Evolutionary conservation across 2,797 vertebrate species (phyloP).

Genomic region (Anguilla marmorata): DNA sequence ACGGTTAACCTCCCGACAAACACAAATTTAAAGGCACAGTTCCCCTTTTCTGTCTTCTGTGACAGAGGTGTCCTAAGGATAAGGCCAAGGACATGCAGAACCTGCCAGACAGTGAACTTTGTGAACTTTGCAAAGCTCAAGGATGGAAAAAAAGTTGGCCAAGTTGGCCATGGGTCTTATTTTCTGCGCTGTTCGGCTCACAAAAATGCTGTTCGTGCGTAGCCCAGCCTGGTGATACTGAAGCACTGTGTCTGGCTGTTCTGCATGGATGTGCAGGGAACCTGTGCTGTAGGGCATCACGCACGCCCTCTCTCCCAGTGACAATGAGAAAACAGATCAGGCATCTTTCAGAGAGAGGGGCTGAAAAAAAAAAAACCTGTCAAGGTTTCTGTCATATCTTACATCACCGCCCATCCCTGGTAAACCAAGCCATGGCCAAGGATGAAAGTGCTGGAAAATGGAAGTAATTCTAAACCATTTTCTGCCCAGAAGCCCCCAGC

Average conservation of each 20-base stretch:
- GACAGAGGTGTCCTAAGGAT: background rate
- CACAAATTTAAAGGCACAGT: conserved; percentile 27
- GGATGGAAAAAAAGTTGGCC: background rate
- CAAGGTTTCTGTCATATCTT: conserved; percentile 74
- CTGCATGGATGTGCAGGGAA: background rate
- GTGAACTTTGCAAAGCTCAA: background rate
- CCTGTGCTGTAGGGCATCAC: background rate
- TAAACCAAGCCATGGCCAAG: conserved; percentile 55
- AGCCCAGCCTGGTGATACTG: background rate
- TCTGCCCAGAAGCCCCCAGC: conserved; percentile 69
- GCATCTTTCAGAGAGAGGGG: conserved; percentile 56
- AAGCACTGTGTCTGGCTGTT: background rate
- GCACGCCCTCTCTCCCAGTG: conserved; percentile 52
- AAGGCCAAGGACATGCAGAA: background rate
- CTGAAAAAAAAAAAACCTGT: conserved; percentile 65
- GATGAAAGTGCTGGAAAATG: conserved; percentile 78
- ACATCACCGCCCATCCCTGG: conserved; percentile 62
- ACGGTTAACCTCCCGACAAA: conserved; percentile 27
- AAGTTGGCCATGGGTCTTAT: background rate
- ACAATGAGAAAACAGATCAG: conserved; percentile 69
- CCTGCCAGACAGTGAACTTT: background rate
- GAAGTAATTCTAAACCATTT: conserved; percentile 78
- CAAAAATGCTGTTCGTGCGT: background rate
- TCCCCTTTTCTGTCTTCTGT: background rate
- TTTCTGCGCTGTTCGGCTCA: background rate